Percentiles rank a stretch among this genome's conserved stretches.
Evolutionary conservation across 2,113 vertebrate species (phyloP).

Genomic region (Nothocercus nigrocapillus): DNA sequence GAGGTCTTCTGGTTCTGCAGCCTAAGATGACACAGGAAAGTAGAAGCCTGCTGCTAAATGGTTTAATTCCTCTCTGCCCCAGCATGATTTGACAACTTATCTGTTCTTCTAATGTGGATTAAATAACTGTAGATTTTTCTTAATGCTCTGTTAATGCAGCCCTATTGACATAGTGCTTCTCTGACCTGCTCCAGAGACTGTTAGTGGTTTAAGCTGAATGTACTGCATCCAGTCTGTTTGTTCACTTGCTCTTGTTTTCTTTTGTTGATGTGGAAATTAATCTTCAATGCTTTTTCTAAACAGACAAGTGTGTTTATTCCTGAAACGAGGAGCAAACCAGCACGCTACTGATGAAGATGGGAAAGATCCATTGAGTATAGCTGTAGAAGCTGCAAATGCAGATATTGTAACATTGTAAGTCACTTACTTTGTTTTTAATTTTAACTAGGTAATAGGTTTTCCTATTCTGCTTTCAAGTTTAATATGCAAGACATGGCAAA

Average conservation of each 20-base stretch:
- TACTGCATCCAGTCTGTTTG: not conserved
- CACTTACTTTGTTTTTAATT: not conserved
- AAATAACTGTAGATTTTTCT: not conserved
- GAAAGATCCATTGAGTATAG: slow-evolving; percentile 92
- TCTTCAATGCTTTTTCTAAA: not conserved
- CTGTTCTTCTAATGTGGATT: not conserved
- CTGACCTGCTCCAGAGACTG: not conserved
- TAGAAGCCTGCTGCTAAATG: not conserved
- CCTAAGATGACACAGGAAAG: not conserved
- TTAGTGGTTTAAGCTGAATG: not conserved
- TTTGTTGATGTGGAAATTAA: not conserved
- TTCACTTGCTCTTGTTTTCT: not conserved
- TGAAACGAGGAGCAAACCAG: slow-evolving; percentile 97
- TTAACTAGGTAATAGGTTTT: not conserved
- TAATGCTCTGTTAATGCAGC: not conserved
- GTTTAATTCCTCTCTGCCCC: not conserved
- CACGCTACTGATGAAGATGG: slow-evolving; percentile 93
- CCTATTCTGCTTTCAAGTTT: not conserved
- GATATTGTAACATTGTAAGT: slow-evolving; percentile 98
- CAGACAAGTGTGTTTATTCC: slow-evolving; percentile 97
- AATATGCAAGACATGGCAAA: not conserved
- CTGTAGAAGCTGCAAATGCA: slow-evolving; percentile 95
- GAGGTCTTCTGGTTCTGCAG: not conserved
- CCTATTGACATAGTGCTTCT: not conserved
- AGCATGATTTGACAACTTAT: not conserved